Base-by-base conservation (phyloP, 2,113 vertebrate genomes). In the Oenanthe melanoleuca region DNA sequence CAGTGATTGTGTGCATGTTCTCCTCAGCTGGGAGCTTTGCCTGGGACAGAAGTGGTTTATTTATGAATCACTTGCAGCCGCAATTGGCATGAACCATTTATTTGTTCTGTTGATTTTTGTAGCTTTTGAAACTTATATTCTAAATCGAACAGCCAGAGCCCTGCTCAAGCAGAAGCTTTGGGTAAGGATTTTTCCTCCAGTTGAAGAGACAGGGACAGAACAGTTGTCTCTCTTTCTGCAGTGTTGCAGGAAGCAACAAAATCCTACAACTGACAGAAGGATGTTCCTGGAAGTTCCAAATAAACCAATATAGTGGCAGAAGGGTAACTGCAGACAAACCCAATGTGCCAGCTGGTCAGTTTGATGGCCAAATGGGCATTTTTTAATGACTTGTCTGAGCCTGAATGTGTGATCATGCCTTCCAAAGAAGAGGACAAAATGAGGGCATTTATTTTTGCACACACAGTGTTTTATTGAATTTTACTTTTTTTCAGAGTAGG, bases 61-160 rank as follows among this genome's bases (percentile, higher is more conserved):
- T 94, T 84, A 25, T 75, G 3, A 38, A 23, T 70, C 82, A 34
- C 44, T 93, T 85, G 75, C 45, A 92, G 67, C 86, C 86, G 45
- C 4, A 0, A 37, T 72, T 47, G 45, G 42, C 56, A 34, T 38
- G 60, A 94, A 64, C 93, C 75, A 28, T 92, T 95, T 37, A 6
- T 70, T 83, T 86, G 42, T 78, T 61, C 29, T 78, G 85, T 28
- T 57, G 38, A 29, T 65, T 83, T 90, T 83, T 83, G 28, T 66
- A 72, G 24, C 85, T 87, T 67, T 92, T 55, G 40, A 86, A 53
- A 38, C 24, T 67, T 22, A 33, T 83, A 19, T 86, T 89, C 23
- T 69, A 24, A 70, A 52, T 63, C 25, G 18, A 91, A 74, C 11
- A 81, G 50, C 75, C 72, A 80, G 69, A 49, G 57, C 45, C 33